These are phyloP conservation scores for Pocota personata DNA, from an alignment of 2,888 invertebrate genomes.

Conservation along the genomic window DNA sequence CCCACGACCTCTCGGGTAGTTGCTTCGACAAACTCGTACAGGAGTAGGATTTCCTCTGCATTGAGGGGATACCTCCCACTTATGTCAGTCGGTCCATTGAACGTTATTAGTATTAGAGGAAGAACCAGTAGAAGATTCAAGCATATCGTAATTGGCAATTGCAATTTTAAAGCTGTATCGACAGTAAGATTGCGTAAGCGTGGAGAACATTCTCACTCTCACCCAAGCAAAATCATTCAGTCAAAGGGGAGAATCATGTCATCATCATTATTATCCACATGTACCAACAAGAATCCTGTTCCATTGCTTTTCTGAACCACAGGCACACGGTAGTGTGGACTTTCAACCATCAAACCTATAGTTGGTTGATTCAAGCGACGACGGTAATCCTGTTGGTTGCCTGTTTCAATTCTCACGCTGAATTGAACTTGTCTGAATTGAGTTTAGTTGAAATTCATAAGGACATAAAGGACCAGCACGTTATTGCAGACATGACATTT, in stretches of 20 bases:
- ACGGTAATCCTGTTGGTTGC: conserved; percentile 52
- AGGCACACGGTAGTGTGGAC: not conserved
- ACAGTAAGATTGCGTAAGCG: not conserved
- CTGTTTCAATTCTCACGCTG: conserved; percentile 49
- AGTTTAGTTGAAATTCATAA: conserved; percentile 54
- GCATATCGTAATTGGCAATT: conserved; percentile 50
- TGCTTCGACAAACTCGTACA: not conserved
- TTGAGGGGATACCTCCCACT: not conserved
- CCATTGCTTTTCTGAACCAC: not conserved
- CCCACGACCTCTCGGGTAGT: not conserved
- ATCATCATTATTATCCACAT: conserved; percentile 23
- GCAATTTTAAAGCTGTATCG: conserved; percentile 37
- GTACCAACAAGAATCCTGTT: not conserved
- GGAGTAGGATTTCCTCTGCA: conserved; percentile 4
- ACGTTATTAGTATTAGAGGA: conserved; percentile 43
- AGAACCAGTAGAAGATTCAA: conserved; percentile 5
- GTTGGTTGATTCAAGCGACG: conserved; percentile 59
- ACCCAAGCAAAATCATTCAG: conserved; percentile 27
- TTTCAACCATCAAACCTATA: conserved; percentile 27
- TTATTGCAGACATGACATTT: conserved; percentile 30
- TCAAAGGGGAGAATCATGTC: conserved; percentile 10
- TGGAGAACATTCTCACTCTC: not conserved
- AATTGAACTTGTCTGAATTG: conserved; percentile 45
- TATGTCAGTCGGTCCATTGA: conserved; percentile 39
- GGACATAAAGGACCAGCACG: conserved; percentile 1